These are phyloP conservation scores for Gobio occitaniae DNA, from an alignment of 2,797 vertebrate genomes.

Conservation along the genomic window DNA sequence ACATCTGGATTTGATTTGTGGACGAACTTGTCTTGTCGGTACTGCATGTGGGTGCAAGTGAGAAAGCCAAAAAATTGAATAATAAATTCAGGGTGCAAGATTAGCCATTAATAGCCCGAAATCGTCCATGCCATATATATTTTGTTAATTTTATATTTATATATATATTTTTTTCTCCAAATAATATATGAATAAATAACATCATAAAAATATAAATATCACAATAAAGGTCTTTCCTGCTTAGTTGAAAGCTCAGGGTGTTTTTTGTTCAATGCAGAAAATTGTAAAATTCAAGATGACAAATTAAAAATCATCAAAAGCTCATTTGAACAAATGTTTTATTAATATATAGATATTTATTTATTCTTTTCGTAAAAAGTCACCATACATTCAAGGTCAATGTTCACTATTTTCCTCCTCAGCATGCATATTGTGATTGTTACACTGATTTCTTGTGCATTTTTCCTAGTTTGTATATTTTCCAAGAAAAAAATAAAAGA, in stretches of 20 bases:
- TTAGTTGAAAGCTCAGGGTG: not conserved
- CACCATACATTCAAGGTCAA: conserved; percentile 87
- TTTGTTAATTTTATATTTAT: not conserved
- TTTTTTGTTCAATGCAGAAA: conserved; percentile 14
- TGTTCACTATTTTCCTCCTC: conserved; percentile 78
- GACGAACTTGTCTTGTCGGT: not conserved
- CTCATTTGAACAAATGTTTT: conserved; percentile 80
- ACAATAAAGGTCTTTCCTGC: not conserved
- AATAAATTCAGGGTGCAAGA: not conserved
- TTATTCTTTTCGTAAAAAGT: conserved; percentile 86
- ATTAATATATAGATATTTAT: conserved; percentile 89
- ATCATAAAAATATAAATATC: not conserved
- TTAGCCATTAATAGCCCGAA: not conserved
- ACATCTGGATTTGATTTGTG: conserved; percentile 7
- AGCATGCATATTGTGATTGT: conserved; percentile 84
- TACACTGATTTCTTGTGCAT: conserved; percentile 72
- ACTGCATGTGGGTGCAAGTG: not conserved
- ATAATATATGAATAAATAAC: not conserved
- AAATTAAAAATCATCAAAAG: conserved; percentile 68
- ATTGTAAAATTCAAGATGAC: conserved; percentile 49
- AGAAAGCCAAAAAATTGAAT: not conserved
- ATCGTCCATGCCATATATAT: not conserved
- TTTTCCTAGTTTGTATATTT: conserved; percentile 63
- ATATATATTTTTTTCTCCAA: not conserved
- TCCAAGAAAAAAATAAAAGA: conserved; percentile 70